phyloP scores from a whole-genome alignment of 92 coral and sea anemone genomes.

The Siderastrea siderea region DNA sequence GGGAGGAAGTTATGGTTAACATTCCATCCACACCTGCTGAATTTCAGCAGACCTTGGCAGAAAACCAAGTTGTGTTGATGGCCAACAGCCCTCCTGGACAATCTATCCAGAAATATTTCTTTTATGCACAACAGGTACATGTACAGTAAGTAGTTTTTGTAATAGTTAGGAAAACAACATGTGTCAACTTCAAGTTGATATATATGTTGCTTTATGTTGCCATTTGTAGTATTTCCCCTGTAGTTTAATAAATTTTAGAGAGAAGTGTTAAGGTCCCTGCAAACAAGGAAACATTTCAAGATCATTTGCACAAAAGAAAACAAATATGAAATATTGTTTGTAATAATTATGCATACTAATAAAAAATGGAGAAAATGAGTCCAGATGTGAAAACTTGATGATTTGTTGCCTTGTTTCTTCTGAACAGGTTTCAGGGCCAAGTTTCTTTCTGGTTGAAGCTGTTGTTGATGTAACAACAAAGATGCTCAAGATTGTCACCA shows the following conservation, averaged over 20 bases:
- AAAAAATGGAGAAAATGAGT: too few relatives aligned
- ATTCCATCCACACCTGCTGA: constrained; percentile 77
- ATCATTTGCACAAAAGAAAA: too few relatives aligned
- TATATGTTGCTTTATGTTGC: too few relatives aligned
- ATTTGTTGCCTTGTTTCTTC: neutral
- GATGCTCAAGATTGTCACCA: constrained; percentile 77
- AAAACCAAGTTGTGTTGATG: constrained; percentile 78
- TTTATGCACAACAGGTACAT: constrained; percentile 92
- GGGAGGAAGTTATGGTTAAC: constrained; percentile 63
- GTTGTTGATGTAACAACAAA: constrained; percentile 71
- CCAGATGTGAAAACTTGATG: too few relatives aligned
- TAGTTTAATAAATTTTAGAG: too few relatives aligned
- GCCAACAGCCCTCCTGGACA: constrained; percentile 87
- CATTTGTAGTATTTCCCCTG: too few relatives aligned
- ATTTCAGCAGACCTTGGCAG: constrained; percentile 67
- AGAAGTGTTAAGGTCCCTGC: too few relatives aligned
- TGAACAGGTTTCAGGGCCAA: constrained; percentile 56
- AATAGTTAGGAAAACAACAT: too few relatives aligned
- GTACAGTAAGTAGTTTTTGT: constrained; percentile 7
- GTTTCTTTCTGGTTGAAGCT: constrained; percentile 81
- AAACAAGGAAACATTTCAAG: too few relatives aligned
- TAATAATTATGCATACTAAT: too few relatives aligned
- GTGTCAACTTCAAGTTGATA: too few relatives aligned
- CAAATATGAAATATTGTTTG: too few relatives aligned
- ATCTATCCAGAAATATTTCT: constrained; percentile 84